Evolutionary conservation across 2,888 invertebrate genomes (phyloP), one percentile per base, ranked within the genome.

Genomic region (Metellina segmentata): DNA sequence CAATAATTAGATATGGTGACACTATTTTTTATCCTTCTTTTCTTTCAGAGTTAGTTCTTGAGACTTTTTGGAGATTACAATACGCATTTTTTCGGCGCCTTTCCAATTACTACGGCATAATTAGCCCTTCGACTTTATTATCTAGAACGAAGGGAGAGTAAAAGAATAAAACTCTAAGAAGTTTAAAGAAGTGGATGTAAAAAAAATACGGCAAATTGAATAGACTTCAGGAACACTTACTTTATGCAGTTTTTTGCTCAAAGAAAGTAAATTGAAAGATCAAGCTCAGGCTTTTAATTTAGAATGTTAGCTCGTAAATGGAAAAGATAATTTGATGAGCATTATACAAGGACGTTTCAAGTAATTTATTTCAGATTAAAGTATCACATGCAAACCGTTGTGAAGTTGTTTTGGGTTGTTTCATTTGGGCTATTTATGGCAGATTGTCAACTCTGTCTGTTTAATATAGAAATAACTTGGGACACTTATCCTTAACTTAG

Each of bases 241-340:
- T 87, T 79, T 34, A n/a, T 13, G 61, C 34, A 52, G 51, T 86
- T 75, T 72, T 74, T 34, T 7, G 34, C 19, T 8, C n/a, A 8
- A 69, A 4, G 53, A 72, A 87, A 87, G 79, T 87, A 87, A 86
- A 86, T 86, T 86, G 85, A 78, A 86, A 86, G 85, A 86, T 86
- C 85, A 86, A 86, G 70, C 19, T 20, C 16, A 48, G 19, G 70
- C 85, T 70, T 77, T 86, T 78, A 86, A 86, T 86, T 69, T 86
- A 34, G 69, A 70, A 83, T 52, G 51, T 83, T 85, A 75, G 75
- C 53, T 75, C 53, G 74, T 82, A 85, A 85, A 75, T 74, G 85
- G 61, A 61, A 75, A 75, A 85, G 74, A 75, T 85, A 75, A 85
- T 75, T 61, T 85, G 74, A 75, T 75, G 85, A 85, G 74, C 74